Base-by-base conservation (phyloP, 1,140 invertebrate genomes). In the Diorhabda carinulata region DNA sequence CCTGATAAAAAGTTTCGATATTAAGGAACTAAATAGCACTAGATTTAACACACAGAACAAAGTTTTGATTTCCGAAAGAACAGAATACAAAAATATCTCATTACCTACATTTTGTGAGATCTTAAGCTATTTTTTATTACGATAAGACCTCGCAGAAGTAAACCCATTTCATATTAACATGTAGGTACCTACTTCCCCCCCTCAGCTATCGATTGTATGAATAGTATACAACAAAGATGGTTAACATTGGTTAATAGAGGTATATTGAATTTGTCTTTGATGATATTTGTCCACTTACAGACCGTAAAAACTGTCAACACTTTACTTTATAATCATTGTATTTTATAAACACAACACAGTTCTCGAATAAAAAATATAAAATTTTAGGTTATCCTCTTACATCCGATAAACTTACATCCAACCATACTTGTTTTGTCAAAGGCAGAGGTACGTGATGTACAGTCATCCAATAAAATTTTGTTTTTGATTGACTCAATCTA, bases 211-310 rank as follows among this genome's bases (percentile, higher is more conserved):
- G 65, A 66, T 66, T 66, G 57, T 66, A 58, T 59, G 57, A 59
- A 65, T 57, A 66, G 65, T 66, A 66, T 43, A 58, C 64, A 66
- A 66, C 64, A 66, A 66, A 66, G 64, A 66, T 66, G 64, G 64
- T 64, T 64, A 57, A 66, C 64, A 66, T 47, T 5, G 62, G 42
- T 57, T 41, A 43, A 7, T 40, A 66, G n/a, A 66, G 42, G 64
- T 57, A 66, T 3, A 2, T 63, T 63, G 8, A 41, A 43, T 63
- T 63, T 63, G 9, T 61, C 40, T 40, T 61, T 42, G 3, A 10
- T 7, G 41, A n/a, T 9, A n/a, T 61, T 40, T 42, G 10, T 61
- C 9, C 10, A 6, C 60, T 7, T 8, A 40, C 8, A 41, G 42
- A 4, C 41, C 10, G 10, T 61, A n/a, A 61, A 8, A 40, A 6